phyloP scores from a whole-genome alignment of 2,888 invertebrate species.

The Noctua janthina region DNA sequence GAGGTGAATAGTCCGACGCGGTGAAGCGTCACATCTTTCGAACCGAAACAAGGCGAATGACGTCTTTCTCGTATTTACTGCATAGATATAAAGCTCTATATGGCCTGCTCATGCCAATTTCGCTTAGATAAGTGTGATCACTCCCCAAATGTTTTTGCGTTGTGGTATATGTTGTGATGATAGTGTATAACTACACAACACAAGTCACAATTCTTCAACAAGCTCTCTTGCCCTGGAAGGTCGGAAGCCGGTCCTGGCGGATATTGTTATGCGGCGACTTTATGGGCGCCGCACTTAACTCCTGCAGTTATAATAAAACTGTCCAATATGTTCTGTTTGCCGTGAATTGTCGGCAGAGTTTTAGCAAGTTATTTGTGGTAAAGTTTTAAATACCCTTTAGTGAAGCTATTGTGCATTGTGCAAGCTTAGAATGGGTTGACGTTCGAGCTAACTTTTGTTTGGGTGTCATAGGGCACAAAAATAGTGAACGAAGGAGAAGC shows the following conservation, averaged over 20 bases:
- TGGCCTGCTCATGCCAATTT: background rate
- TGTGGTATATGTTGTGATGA: background rate
- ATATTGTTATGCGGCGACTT: slow-evolving; percentile 57
- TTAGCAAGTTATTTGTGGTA: slow-evolving; percentile 13
- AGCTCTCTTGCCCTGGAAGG: slow-evolving; percentile 27
- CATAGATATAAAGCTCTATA: background rate
- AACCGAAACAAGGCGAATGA: background rate
- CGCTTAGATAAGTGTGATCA: background rate
- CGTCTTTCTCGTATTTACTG: background rate
- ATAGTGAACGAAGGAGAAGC: no score
- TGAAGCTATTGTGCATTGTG: background rate
- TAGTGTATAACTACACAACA: background rate
- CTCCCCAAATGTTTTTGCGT: background rate
- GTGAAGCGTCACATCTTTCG: background rate
- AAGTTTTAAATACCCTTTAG: slow-evolving; percentile 28
- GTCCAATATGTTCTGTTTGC: slow-evolving; percentile 44
- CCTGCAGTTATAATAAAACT: slow-evolving; percentile 53
- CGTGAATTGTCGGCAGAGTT: slow-evolving; percentile 7
- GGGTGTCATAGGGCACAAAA: background rate
- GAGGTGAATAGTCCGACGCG: background rate
- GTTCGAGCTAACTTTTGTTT: background rate
- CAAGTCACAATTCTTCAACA: slow-evolving; percentile 10
- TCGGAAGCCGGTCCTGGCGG: slow-evolving; percentile 51
- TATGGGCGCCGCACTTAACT: slow-evolving; percentile 58
- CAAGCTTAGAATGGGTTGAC: slow-evolving; percentile 1